Percentiles rank a stretch among this genome's conserved stretches.
Conservation (phyloP, 1,140 invertebrate genomes). For the Chymomyza costata region DNA sequence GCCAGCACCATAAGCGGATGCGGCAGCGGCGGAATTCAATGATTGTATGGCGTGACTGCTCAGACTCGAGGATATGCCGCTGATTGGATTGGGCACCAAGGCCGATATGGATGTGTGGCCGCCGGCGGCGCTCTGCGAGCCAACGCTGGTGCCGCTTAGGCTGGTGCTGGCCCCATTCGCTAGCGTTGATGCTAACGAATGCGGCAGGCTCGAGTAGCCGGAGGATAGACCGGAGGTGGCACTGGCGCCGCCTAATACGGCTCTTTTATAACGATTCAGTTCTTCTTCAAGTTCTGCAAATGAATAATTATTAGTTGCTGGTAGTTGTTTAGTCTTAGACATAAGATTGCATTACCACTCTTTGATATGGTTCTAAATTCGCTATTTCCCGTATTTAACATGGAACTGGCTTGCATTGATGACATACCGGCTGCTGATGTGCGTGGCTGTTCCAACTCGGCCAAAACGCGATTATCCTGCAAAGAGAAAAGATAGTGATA, state of each 20-base stretch:
- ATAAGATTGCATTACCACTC: too few relatives aligned
- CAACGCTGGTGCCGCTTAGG: constrained; percentile 57
- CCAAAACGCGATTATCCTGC: constrained; percentile 86
- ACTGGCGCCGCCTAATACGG: constrained; percentile 59
- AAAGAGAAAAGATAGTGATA: not conserved
- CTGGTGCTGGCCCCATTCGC: constrained; percentile 62
- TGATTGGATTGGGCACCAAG: constrained; percentile 70
- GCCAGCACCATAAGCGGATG: constrained; percentile 31
- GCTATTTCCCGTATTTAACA: constrained; percentile 69
- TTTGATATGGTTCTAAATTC: constrained; percentile 76
- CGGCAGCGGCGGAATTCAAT: constrained; percentile 44
- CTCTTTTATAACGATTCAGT: constrained; percentile 74
- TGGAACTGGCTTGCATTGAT: constrained; percentile 70
- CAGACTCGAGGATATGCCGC: constrained; percentile 72
- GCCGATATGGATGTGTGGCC: constrained; percentile 72
- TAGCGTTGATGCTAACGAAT: constrained; percentile 60
- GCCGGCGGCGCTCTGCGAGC: constrained; percentile 46
- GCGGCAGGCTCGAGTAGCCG: constrained; percentile 60
- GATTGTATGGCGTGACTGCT: constrained; percentile 72
- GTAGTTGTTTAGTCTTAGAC: not conserved
- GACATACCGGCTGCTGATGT: constrained; percentile 75
- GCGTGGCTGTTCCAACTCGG: constrained; percentile 90
- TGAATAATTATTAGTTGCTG: not conserved
- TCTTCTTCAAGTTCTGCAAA: constrained; percentile 68
- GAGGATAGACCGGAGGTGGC: constrained; percentile 60